These are phyloP conservation scores for Sesamia nonagrioides DNA, from an alignment of 1,140 invertebrate genomes.

Conservation along the genomic window DNA sequence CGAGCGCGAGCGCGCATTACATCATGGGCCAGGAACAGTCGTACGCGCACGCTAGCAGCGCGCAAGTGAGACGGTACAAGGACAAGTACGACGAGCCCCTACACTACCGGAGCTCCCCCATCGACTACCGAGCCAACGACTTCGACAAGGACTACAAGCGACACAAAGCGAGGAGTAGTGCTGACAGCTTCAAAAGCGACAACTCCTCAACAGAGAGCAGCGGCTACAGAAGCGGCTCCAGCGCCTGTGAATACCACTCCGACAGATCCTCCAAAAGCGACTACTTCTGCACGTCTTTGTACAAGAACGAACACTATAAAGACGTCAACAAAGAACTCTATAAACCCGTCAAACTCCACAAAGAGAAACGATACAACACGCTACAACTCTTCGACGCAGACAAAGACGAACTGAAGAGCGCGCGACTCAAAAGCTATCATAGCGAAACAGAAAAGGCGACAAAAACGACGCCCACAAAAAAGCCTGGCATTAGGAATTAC, in stretches of 20 bases:
- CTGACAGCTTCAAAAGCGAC: constrained; percentile 81
- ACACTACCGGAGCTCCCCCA: constrained; percentile 64
- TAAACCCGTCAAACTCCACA: constrained; percentile 85
- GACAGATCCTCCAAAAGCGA: constrained; percentile 80
- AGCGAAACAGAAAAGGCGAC: constrained; percentile 87
- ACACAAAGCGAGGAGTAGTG: constrained; percentile 73
- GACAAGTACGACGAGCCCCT: constrained; percentile 76
- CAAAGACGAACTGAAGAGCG: constrained; percentile 88
- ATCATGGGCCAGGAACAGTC: constrained; percentile 85
- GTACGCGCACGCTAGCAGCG: constrained; percentile 73
- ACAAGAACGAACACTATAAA: constrained; percentile 87
- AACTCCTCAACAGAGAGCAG: constrained; percentile 81
- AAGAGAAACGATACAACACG: constrained; percentile 85
- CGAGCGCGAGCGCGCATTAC: constrained; percentile 61
- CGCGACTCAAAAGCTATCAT: constrained; percentile 89
- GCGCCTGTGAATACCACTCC: constrained; percentile 74
- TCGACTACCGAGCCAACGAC: constrained; percentile 66
- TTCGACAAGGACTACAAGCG: constrained; percentile 76
- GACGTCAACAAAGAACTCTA: constrained; percentile 86
- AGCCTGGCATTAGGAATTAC: constrained; percentile 89
- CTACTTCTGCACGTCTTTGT: constrained; percentile 81
- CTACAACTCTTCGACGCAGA: constrained; percentile 78
- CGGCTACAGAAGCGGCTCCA: constrained; percentile 82
- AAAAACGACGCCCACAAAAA: constrained; percentile 78
- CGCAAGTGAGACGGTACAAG: constrained; percentile 72